Conservation (phyloP, 37 sponge, comb jelly and placozoan species). For the Dysidea cf. avara region DNA sequence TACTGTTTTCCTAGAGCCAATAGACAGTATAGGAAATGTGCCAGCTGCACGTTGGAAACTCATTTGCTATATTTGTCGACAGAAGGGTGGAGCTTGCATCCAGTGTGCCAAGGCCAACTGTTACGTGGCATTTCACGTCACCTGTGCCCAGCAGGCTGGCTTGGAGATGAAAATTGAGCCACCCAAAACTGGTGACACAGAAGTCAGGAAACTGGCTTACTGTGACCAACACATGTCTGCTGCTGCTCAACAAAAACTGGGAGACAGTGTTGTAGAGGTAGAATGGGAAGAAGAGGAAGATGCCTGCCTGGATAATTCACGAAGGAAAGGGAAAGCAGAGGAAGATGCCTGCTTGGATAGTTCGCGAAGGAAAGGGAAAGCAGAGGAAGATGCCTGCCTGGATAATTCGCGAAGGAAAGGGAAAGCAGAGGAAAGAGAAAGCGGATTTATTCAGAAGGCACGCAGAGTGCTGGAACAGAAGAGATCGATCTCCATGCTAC, state of each 20-base stretch:
- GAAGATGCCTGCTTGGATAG: not conserved
- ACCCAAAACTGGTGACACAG: slow-evolving; percentile 33
- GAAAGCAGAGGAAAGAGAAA: slow-evolving; percentile 18
- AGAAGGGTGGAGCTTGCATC: slow-evolving; percentile 89
- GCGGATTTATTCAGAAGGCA: not conserved
- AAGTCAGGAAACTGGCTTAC: slow-evolving; percentile 85
- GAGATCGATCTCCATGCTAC: slow-evolving; percentile 32
- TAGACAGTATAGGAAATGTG: slow-evolving; percentile 92
- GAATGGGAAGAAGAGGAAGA: slow-evolving; percentile 23
- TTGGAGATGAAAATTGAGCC: slow-evolving; percentile 92
- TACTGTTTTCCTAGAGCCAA: slow-evolving; percentile 97
- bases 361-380: slow-evolving; percentile 16
- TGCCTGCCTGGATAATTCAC: not conserved
- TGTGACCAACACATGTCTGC: slow-evolving; percentile 88
- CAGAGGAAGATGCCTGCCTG: not conserved
- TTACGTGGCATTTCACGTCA: slow-evolving; percentile 97
- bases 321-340: slow-evolving; percentile 24
- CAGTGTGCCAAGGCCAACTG: slow-evolving; percentile 97
- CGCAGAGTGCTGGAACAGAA: slow-evolving; percentile 31
- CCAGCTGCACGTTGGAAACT: slow-evolving; percentile 97
- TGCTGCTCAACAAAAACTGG: slow-evolving; percentile 49
- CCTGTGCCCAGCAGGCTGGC: slow-evolving; percentile 96
- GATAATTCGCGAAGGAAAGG: slow-evolving; percentile 8
- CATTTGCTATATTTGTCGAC: slow-evolving; percentile 90
- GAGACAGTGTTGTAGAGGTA: not conserved